Evolutionary conservation across 2,888 invertebrate genomes (phyloP), one percentile per base, ranked within the genome.

Genomic region (Paralinhomoeus sp.): DNA sequence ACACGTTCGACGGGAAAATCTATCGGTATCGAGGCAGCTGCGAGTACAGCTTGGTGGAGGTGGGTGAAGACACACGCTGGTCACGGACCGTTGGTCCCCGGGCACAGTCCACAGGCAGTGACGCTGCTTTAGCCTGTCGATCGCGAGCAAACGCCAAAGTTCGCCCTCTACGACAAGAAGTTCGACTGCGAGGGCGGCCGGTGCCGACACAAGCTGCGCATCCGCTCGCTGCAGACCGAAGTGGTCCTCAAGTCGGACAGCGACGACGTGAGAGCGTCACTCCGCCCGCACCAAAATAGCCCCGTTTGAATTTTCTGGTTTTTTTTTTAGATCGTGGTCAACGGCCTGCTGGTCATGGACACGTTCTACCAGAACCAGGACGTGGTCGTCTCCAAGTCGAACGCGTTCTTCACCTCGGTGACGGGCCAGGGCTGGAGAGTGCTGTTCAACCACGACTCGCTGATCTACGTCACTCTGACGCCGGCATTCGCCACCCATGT

Each of bases 21-120:
- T 37, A 21, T 62, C 77, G 83, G 65, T 85, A 84, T 63, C 82
- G 81, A 80, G 85, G 84, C 1, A 77, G 76, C 54, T 85, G 85
- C 62, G 78, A 80, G 47, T 85, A 85, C 53, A 72, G 82, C 15
- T 67, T 85, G 43, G 76, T 46, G 2, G 46, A 36, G 47, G 45
- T 5, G 46, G 49, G 15, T 51, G 52, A 9, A 2, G 3, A 18
- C 5, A 17, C 5, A 17, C 17, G 7, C 3, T 18, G 17, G n/a
- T 36, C 9, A 17, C 5, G 7, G n/a, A 20, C 7, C 13, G 23
- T 17, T 23, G 21, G 41, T n/a, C n/a, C n/a, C n/a, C n/a, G n/a
- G n/a, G n/a, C n/a, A n/a, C n/a, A n/a, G n/a, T n/a, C n/a, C n/a
- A n/a, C n/a, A n/a, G n/a, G n/a, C n/a, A n/a, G n/a, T n/a, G n/a